phyloP scores from a whole-genome alignment of 2,888 invertebrate genomes.

The Laothoe populi region DNA sequence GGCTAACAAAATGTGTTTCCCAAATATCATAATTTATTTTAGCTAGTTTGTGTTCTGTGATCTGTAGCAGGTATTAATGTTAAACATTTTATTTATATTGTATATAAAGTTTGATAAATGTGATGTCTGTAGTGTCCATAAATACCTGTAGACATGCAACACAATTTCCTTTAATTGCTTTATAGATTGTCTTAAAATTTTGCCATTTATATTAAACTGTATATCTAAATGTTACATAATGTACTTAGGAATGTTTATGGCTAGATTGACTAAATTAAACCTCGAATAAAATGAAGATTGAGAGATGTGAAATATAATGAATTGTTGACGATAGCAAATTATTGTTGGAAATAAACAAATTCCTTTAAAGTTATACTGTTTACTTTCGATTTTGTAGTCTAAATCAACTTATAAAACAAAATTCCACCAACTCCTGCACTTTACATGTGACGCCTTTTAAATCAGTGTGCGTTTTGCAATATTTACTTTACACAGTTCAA shows the following conservation, averaged over 20 bases:
- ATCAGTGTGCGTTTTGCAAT: too few species aligned
- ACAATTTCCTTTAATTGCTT: not conserved
- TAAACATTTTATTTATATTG: constrained; percentile 38
- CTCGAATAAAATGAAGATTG: not conserved
- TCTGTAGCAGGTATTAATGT: constrained; percentile 52
- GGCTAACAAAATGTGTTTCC: constrained; percentile 42
- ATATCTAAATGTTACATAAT: not conserved
- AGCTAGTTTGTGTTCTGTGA: constrained; percentile 58
- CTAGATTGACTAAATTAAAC: not conserved
- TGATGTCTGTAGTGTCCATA: constrained; percentile 1
- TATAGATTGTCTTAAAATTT: not conserved
- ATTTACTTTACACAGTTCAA: too few species aligned
- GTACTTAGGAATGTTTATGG: not conserved
- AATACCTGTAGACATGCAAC: not conserved
- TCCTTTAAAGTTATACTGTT: not conserved
- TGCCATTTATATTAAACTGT: not conserved
- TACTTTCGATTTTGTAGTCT: too few species aligned
- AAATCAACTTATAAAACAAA: too few species aligned
- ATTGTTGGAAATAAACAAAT: constrained; percentile 13
- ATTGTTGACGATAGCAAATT: not conserved
- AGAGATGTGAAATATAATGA: not conserved
- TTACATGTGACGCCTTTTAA: too few species aligned
- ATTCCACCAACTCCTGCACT: too few species aligned
- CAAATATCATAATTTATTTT: constrained; percentile 39
- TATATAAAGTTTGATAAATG: constrained; percentile 32